Evolutionary conservation across 2,113 vertebrate genomes (phyloP).

Genomic region (Pluvialis apricaria): DNA sequence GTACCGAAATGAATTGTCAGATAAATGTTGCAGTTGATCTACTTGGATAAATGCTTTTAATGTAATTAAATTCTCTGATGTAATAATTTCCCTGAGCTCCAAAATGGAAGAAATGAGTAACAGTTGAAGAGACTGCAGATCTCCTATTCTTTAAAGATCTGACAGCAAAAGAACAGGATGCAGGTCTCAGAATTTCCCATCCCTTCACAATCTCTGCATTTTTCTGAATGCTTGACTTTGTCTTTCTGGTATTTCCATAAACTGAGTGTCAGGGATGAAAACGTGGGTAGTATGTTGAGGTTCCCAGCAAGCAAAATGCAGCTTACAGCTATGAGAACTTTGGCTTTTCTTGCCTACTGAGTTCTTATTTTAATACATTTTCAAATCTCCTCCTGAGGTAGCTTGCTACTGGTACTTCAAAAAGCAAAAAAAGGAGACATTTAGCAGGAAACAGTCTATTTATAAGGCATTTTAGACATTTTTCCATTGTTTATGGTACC

Average conservation of each 20-base stretch:
- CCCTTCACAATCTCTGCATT: neutral
- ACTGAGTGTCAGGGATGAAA: neutral
- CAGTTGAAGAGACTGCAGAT: neutral
- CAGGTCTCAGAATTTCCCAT: neutral
- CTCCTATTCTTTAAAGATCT: neutral
- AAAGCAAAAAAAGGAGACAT: neutral
- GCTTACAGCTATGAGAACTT: neutral
- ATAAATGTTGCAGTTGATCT: neutral
- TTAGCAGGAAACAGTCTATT: slow-evolving; percentile 4
- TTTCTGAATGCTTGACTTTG: neutral
- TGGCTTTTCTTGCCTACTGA: neutral
- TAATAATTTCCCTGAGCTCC: neutral
- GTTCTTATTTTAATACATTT: neutral
- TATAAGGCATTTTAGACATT: slow-evolving; percentile 16
- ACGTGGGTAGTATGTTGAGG: neutral
- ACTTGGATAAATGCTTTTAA: neutral
- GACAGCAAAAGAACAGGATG: neutral
- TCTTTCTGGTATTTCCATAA: neutral
- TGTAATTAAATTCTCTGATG: neutral
- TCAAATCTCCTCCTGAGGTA: neutral
- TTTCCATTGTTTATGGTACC: slow-evolving; percentile 7
- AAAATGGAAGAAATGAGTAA: neutral
- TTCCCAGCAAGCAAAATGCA: neutral
- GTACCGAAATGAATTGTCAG: neutral
- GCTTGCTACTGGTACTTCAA: neutral